Base-by-base conservation (phyloP, 2,113 vertebrate genomes). In the Eptatretus burgeri region DNA sequence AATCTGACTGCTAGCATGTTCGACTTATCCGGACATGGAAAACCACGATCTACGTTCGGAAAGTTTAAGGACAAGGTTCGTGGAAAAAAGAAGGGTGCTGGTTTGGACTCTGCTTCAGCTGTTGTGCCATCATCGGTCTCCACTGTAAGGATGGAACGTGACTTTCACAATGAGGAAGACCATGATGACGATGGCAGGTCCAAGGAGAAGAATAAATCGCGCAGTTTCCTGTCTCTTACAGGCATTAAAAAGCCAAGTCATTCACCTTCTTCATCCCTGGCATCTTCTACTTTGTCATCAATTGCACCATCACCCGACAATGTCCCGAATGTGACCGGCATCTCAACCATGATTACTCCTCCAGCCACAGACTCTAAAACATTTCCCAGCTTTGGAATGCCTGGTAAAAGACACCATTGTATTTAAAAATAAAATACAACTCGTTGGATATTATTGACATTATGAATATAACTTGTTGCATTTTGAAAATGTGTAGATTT, bases 1-100 rank as follows among this genome's bases (percentile, higher is more conserved):
- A 93, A 73, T 74, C 71, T 98, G 66, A 87, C 87, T 0, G 91
- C 91, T 74, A 98, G 91, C 75, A 94, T 98, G 91, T 94, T 91
- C 0, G 86, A 96, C 77, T 78, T 98, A 4, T 89, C 85, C 27
- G 65, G 80, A 68, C 89, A 91, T 73, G 89, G 94, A 70, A 94
- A 91, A 69, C 70, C 78, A 0, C 74, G 77, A 53, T 93, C 88
- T 0, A 79, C 89, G 66, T 85, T 98, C 9, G 76, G 77, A 52
- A 85, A 80, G 72, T 77, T 95, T 64, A 87, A 83, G 71, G 87
- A 95, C 73, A 91, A 85, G 68, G 75, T 98, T 70, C 83, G 74
- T 11, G 84, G 78, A 66, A 76, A 65, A 20, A 77, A 80, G 76
- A 60, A 51, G 14, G 78, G 78, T 9, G 75, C 75, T 1, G 71